Conservation (phyloP, 2,113 vertebrate genomes). For the Fulica atra region DNA sequence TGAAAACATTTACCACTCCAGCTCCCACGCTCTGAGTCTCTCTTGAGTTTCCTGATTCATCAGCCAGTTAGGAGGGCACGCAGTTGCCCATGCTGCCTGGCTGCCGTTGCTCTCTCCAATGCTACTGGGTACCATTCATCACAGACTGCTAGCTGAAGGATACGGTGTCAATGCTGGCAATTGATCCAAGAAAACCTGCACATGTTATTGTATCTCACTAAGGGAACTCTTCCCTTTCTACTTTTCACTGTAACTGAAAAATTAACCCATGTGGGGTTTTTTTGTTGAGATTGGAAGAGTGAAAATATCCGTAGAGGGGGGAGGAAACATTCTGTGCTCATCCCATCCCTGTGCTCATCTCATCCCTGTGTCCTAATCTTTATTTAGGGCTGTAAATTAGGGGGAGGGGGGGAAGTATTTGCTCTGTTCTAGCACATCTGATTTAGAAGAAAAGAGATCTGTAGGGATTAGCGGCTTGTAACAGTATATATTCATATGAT, state of each 20-base stretch:
- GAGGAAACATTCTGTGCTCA: neutral
- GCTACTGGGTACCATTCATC: slow-evolving; percentile 69
- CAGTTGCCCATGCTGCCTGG: slow-evolving; percentile 2
- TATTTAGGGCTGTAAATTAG: neutral
- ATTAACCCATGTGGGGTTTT: neutral
- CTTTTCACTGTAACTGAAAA: neutral
- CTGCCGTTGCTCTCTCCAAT: neutral
- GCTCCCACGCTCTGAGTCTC: neutral
- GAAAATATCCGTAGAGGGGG: neutral
- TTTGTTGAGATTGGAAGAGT: neutral
- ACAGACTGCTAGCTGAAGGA: slow-evolving; percentile 52
- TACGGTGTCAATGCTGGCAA: slow-evolving; percentile 25
- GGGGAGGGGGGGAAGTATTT: neutral
- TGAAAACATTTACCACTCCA: slow-evolving; percentile 65
- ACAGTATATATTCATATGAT: neutral
- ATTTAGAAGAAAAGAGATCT: neutral
- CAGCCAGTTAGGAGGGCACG: slow-evolving; percentile 56
- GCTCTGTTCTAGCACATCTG: neutral
- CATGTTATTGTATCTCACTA: slow-evolving; percentile 1
- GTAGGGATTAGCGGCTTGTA: neutral
- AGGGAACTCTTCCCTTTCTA: neutral
- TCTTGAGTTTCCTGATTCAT: slow-evolving; percentile 57
- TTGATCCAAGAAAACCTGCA: slow-evolving; percentile 52
- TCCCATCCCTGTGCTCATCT: neutral
- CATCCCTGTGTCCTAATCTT: neutral